phyloP scores from a whole-genome alignment of 2,113 vertebrate genomes.

The Antidorcas marsupialis region DNA sequence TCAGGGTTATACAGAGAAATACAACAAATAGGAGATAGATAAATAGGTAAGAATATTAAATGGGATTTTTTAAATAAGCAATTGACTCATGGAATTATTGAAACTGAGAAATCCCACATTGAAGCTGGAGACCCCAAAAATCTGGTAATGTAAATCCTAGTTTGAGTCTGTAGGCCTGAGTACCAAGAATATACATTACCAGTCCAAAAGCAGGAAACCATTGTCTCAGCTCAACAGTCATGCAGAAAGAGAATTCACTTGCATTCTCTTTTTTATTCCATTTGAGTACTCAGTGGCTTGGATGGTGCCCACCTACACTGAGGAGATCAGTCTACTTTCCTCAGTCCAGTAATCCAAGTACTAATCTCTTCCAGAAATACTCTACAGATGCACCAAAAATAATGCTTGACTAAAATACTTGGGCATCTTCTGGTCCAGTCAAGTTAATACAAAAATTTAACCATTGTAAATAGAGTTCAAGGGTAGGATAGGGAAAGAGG shows the following conservation, averaged over 20 bases:
- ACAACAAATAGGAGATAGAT: neutral
- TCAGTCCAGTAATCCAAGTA: neutral
- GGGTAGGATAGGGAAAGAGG: neutral
- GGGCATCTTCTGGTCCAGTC: neutral
- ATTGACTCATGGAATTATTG: neutral
- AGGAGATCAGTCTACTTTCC: neutral
- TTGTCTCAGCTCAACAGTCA: neutral
- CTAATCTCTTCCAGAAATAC: neutral
- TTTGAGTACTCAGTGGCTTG: neutral
- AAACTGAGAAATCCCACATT: neutral
- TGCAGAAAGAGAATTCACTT: neutral
- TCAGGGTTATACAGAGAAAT: neutral
- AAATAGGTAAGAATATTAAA: neutral
- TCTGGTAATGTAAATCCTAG: neutral
- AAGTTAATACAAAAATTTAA: neutral
- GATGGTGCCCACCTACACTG: neutral
- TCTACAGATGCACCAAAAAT: neutral
- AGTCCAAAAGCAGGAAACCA: neutral
- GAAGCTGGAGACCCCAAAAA: neutral
- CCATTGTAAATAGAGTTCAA: neutral
- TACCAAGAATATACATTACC: neutral
- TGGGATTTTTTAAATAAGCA: neutral
- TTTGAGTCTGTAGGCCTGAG: neutral
- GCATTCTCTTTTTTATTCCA: neutral
- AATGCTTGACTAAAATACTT: neutral